Percentiles rank a stretch among this genome's conserved stretches.
These are phyloP conservation scores for Caenorhabditis japonica DNA, from an alignment of 2,888 invertebrate genomes.

Conservation along the genomic window DNA sequence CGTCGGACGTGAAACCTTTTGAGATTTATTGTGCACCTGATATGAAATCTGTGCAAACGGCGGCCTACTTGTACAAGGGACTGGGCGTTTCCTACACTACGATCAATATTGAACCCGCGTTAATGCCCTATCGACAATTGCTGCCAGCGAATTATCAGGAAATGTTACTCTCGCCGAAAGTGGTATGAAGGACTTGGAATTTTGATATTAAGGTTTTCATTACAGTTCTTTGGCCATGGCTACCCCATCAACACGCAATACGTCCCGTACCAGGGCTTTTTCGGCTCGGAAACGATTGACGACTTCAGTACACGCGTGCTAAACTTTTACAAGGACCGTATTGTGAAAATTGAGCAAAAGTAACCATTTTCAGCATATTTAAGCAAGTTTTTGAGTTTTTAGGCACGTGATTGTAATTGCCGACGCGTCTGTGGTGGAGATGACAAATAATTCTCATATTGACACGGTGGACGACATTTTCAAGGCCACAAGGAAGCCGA, in stretches of 20 bases:
- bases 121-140: slow-evolving; percentile 40
- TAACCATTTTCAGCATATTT: neutral
- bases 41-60: slow-evolving; percentile 51
- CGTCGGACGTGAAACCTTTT: slow-evolving; percentile 17
- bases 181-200: slow-evolving; percentile 6
- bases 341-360: slow-evolving; percentile 48
- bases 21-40: slow-evolving; percentile 49
- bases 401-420: slow-evolving; percentile 40
- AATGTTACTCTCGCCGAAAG: slow-evolving; percentile 34
- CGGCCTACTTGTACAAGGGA: slow-evolving; percentile 36
- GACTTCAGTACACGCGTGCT: slow-evolving; percentile 30
- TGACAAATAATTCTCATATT: slow-evolving; percentile 15
- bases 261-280: slow-evolving; percentile 18
- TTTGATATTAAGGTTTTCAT: too few species aligned
- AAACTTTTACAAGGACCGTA: slow-evolving; percentile 6
- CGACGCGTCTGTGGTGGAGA: slow-evolving; percentile 42
- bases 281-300: slow-evolving; percentile 27
- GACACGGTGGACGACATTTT: slow-evolving; percentile 46
- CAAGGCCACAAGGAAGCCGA: slow-evolving; percentile 11
- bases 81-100: slow-evolving; percentile 42
- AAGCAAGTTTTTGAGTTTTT: slow-evolving; percentile 2
- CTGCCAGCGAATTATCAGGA: slow-evolving; percentile 33
- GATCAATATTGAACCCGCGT: slow-evolving; percentile 50
- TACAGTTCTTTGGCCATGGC: slow-evolving; percentile 38
- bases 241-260: slow-evolving; percentile 51